Base-by-base conservation (phyloP, 2,797 vertebrate species). In the Hoplostethus atlanticus region DNA sequence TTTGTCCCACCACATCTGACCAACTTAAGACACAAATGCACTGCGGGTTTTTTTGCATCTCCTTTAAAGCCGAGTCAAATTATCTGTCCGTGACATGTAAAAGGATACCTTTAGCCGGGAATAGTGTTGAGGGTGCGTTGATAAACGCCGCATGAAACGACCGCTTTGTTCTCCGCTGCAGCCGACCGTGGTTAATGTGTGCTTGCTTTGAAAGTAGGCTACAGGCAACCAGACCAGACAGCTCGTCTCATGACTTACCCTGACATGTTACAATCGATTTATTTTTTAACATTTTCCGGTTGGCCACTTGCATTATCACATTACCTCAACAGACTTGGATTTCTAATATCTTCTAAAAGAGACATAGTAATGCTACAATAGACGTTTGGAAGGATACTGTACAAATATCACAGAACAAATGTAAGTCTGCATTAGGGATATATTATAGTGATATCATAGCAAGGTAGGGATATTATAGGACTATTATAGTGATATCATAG, bases 101-200 rank as follows among this genome's bases (percentile, higher is more conserved):
- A n/a, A n/a, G 17, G 0, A 30, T 50, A 67, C 17, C 6, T 65
- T 68, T 79, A 38, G 12, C 34, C 31, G 62, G 59, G 46, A 25
- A 47, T 7, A 58, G 4, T 64, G 72, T 28, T 31, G 79, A 57
- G 67, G 64, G 40, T 76, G 88, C 74, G 79, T 81, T 88, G 87
- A 89, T 84, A 83, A 90, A 84, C 87, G 77, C 84, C 81, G 90
- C 86, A 90, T 93, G 91, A 93, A 94, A 87, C 89, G 87, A 81
- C 3, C 67, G 93, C 92, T 94, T 94, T 94, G 93, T 94, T 93
- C 92, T 92, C 90, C 68, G 84, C 87, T 77, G 90, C 90, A 90
- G 91, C 90, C 84, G 89, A 83, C 88, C 88, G 89, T 89, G 84
- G 28, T 76, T 88, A 79, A 92, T 92, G 81, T 85, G 88, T 61